Evolutionary conservation across 2,113 vertebrate species (phyloP).

Genomic region (Phalacrocorax pelagicus): DNA sequence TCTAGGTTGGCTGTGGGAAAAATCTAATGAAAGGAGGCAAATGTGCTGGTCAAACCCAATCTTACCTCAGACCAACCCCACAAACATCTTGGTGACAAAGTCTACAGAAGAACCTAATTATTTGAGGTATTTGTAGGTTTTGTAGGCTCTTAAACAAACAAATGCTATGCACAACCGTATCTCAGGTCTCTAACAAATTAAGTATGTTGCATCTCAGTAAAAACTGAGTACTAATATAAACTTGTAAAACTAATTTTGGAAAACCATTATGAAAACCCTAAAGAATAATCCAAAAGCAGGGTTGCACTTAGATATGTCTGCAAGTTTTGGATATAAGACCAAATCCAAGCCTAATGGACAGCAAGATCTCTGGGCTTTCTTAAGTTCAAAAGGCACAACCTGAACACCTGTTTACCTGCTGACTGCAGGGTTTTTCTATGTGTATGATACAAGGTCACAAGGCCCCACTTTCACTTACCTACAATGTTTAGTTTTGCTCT

Average conservation of each 20-base stretch:
- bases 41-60: neutral
- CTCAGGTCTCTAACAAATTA: neutral
- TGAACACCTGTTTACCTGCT: neutral
- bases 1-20: neutral
- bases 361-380: neutral
- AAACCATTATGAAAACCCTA: neutral
- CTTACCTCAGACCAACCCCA: neutral
- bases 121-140: neutral
- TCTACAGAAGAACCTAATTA: neutral
- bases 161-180: neutral
- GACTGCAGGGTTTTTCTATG: neutral
- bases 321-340: neutral
- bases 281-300: neutral
- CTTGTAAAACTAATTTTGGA: neutral
- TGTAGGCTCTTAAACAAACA: neutral
- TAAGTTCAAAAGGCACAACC: neutral
- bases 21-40: neutral
- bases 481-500: neutral
- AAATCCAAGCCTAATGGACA: neutral
- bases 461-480: neutral
- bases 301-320: neutral
- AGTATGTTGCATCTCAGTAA: neutral
- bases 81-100: neutral
- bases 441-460: neutral
- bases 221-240: neutral